Evolutionary conservation across 23 tunicate species (phyloP).

Genomic region (Styela clava): DNA sequence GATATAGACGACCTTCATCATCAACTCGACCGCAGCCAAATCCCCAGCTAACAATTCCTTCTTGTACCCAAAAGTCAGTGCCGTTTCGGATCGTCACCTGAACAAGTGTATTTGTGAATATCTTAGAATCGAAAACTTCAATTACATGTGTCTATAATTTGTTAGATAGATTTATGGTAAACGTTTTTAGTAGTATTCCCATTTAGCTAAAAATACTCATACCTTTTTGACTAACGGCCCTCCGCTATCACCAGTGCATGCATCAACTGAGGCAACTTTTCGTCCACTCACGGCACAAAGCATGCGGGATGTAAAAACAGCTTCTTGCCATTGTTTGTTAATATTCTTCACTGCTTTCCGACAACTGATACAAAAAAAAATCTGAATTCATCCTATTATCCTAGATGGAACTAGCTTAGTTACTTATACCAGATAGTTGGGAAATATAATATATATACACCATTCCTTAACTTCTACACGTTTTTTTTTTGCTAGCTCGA

Average conservation of each 20-base stretch:
- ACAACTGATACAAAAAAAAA: background rate
- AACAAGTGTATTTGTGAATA: background rate
- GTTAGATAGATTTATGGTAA: no score
- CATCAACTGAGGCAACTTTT: background rate
- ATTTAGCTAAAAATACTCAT: no score
- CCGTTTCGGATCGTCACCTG: background rate
- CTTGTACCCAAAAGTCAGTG: background rate
- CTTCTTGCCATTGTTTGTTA: background rate
- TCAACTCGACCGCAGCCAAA: constrained; percentile 1
- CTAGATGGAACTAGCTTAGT: no score
- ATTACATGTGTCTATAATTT: no score
- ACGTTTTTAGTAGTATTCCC: no score
- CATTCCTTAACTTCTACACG: no score
- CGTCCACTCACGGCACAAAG: background rate
- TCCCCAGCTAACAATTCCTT: constrained; percentile 14
- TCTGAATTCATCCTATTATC: no score
- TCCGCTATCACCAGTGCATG: constrained; percentile 45
- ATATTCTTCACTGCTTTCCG: background rate
- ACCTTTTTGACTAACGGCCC: constrained; percentile 45
- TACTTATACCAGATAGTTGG: no score
- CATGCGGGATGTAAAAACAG: background rate
- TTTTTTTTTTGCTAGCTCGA: no score
- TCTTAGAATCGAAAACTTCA: background rate
- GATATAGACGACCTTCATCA: background rate
- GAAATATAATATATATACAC: no score